Percentiles rank a stretch among this genome's conserved stretches.
Conservation (phyloP, 2,113 vertebrate species). For the Grus americana region DNA sequence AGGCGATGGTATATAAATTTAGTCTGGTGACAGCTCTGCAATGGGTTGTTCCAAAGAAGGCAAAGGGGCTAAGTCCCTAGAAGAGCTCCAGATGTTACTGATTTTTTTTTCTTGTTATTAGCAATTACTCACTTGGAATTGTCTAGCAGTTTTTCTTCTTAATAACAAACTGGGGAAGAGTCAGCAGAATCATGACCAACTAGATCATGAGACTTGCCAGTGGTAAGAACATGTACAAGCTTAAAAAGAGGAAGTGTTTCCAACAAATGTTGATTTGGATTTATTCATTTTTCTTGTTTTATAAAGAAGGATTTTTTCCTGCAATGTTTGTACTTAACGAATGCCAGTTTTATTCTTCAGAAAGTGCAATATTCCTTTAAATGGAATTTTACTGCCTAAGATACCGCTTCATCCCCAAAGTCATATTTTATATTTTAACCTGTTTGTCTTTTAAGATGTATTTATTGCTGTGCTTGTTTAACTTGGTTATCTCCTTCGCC, state of each 20-base stretch:
- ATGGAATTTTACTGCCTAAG: not conserved
- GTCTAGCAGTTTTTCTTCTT: not conserved
- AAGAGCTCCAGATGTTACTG: slow-evolving; percentile 39
- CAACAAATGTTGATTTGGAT: not conserved
- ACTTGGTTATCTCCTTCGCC: slow-evolving; percentile 71
- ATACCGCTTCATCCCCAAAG: not conserved
- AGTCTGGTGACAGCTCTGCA: not conserved
- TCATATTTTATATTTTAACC: slow-evolving; percentile 21
- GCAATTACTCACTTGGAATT: slow-evolving; percentile 29
- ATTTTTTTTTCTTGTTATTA: not conserved
- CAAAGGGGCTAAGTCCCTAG: not conserved
- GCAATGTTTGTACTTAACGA: not conserved
- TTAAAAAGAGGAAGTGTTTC: not conserved
- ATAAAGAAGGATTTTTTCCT: not conserved
- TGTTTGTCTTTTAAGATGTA: slow-evolving; percentile 52
- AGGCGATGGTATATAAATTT: not conserved
- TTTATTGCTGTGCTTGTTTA: slow-evolving; percentile 66
- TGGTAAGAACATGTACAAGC: not conserved
- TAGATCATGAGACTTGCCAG: not conserved
- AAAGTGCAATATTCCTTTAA: not conserved
- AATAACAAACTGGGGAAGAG: not conserved
- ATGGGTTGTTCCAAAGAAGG: not conserved
- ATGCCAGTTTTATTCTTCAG: not conserved
- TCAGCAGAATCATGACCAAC: not conserved
- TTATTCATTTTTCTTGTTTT: not conserved